These are phyloP conservation scores for Mastomys natalensis DNA, from an alignment of 2,113 vertebrate genomes.

Conservation along the genomic window DNA sequence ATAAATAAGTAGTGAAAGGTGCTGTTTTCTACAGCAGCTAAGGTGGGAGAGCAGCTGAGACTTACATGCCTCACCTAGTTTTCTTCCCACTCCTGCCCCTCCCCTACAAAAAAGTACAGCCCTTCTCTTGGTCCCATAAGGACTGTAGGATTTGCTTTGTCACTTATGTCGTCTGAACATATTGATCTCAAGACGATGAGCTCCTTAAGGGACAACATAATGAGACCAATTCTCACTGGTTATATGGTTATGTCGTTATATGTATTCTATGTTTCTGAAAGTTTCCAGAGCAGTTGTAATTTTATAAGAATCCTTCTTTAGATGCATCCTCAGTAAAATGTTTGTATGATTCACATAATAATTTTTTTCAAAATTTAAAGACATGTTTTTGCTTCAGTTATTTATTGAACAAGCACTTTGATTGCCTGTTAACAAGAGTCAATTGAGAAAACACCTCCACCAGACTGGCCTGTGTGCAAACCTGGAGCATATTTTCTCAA, in stretches of 20 bases:
- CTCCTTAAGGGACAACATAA: not conserved
- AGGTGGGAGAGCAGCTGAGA: not conserved
- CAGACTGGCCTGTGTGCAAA: not conserved
- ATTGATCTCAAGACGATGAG: not conserved
- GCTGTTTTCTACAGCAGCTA: not conserved
- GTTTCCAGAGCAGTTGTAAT: not conserved
- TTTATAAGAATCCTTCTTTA: not conserved
- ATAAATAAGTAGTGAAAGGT: not conserved
- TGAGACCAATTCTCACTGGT: not conserved
- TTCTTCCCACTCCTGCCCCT: not conserved
- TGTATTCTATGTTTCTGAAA: not conserved
- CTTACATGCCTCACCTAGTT: not conserved
- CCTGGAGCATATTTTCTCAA: not conserved
- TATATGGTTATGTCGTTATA: not conserved
- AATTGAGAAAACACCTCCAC: not conserved
- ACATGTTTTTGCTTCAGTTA: not conserved
- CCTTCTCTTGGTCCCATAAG: not conserved
- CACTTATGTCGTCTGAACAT: not conserved
- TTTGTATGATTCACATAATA: not conserved
- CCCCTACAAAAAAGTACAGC: not conserved
- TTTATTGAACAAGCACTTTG: not conserved
- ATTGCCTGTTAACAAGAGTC: not conserved
- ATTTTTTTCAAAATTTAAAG: not conserved
- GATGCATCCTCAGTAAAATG: not conserved
- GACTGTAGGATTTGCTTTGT: not conserved